These are phyloP conservation scores for Bombus ignitus DNA, from an alignment of 1,140 invertebrate genomes.

Conservation along the genomic window DNA sequence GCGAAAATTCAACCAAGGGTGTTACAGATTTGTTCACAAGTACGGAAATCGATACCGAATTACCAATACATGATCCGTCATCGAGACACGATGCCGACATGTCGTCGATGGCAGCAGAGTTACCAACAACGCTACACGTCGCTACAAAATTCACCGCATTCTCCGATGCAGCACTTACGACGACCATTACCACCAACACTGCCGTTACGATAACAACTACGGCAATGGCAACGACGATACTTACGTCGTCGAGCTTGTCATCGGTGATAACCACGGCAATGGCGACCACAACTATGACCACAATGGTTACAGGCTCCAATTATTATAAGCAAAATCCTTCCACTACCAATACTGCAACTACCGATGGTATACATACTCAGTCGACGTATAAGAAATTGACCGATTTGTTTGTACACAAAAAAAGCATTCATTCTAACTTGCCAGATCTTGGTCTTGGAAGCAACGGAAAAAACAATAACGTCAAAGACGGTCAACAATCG, in stretches of 20 bases:
- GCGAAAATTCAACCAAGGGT: conserved; percentile 38
- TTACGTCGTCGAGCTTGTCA: conserved; percentile 22
- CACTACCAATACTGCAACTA: conserved; percentile 18
- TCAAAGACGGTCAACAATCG: conserved; percentile 75
- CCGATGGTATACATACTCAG: conserved; percentile 67
- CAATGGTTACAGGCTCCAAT: conserved; percentile 51
- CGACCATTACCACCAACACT: background rate
- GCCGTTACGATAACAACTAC: conserved; percentile 6
- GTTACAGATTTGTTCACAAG: conserved; percentile 31
- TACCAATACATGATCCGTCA: conserved; percentile 71
- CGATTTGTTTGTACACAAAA: conserved; percentile 85
- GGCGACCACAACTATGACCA: background rate
- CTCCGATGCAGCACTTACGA: background rate
- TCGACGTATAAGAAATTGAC: conserved; percentile 88
- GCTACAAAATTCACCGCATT: background rate
- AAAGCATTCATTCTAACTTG: conserved; percentile 72
- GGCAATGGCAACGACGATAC: conserved; percentile 64
- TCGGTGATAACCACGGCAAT: conserved; percentile 66
- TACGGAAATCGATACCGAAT: conserved; percentile 42
- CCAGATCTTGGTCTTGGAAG: conserved; percentile 85
- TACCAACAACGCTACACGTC: conserved; percentile 3
- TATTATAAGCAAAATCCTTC: conserved; percentile 82
- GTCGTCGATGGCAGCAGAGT: background rate
- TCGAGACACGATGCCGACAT: conserved; percentile 70
- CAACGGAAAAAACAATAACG: conserved; percentile 58